Evolutionary conservation across 2,888 invertebrate genomes (phyloP), one percentile per base, ranked within the genome.

Genomic region (Drosophila demipolita): DNA sequence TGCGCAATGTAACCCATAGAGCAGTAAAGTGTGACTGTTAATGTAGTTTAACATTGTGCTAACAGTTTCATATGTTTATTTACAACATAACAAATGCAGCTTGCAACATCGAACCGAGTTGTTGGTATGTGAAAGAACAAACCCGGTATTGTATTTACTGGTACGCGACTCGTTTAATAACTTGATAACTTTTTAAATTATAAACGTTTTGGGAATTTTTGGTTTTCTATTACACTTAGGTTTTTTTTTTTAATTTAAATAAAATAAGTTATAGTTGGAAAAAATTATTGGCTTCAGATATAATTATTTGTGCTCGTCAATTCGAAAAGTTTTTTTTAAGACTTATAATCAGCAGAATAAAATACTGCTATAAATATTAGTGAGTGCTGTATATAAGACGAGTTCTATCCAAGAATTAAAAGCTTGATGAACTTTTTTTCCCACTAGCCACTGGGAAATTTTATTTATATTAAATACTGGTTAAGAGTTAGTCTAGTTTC

Each of bases 51-150:
- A 57, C 62, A 48, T 33, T 36, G 17, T 36, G 5, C 20, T 9
- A 35, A 45, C 42, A 26, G 17, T 42, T 26, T 54, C n/a, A 35
- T 15, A 15, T 32, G 11, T 15, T 33, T n/a, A 9, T n/a, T 17
- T 42, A 26, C 20, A 63, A 63, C 48, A 38, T 35, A 40, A 33
- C 55, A 40, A 26, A 23, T 38, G 36, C 45, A 45, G 35, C 48
- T 32, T 64, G 48, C 35, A 65, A 58, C 58, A 38, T 53, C 53
- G 11, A 58, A 23, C 57, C 11, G 8, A 12, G 20, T 29, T 4
- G 32, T 1, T 38, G 4, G 12, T 40, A 12, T 17, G 36, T 5
- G 29, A 29, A 23, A 8, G 6, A 55, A 35, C 12, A 49, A 45
- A 7, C n/a, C 29, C 9, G 17, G 60, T 60, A 29, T 55, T 54